Evolutionary conservation across 2,888 invertebrate species (phyloP).

Genomic region (Andrena chrysosceles): DNA sequence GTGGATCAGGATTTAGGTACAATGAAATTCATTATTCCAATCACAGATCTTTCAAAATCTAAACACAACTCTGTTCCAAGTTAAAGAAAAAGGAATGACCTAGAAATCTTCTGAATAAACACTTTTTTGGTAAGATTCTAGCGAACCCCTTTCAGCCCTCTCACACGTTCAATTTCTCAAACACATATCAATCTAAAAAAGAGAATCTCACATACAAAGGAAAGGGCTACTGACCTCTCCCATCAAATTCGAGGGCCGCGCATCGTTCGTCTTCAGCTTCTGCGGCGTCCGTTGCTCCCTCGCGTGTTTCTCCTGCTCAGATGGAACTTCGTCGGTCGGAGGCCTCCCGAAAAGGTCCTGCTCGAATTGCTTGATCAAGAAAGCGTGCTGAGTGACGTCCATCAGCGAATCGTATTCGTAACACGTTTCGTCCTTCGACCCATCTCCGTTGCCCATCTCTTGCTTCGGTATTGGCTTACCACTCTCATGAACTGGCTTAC

Average conservation of each 20-base stretch:
- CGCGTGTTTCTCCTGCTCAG: neutral
- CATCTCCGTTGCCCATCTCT: neutral
- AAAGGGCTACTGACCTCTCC: slow-evolving; percentile 34
- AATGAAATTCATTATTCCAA: too few species aligned
- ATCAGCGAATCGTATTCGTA: slow-evolving; percentile 65
- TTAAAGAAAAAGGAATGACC: too few species aligned
- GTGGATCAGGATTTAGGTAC: too few species aligned
- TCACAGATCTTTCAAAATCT: too few species aligned
- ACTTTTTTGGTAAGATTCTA: too few species aligned
- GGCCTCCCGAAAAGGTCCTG: slow-evolving; percentile 70
- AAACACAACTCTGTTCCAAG: neutral
- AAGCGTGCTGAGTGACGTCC: slow-evolving; percentile 74
- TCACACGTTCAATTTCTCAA: too few species aligned
- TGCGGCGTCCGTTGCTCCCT: slow-evolving; percentile 23
- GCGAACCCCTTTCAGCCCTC: too few species aligned
- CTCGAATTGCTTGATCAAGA: slow-evolving; percentile 72
- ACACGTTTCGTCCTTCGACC: slow-evolving; percentile 3
- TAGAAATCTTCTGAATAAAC: too few species aligned
- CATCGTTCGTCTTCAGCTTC: neutral
- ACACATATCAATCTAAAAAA: too few species aligned
- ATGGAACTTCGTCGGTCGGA: neutral
- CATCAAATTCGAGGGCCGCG: neutral
- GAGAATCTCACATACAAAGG: neutral
- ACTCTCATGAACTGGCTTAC: neutral
- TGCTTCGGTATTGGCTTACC: neutral